Percentiles rank a stretch among this genome's conserved stretches.
Conservation (phyloP, 2,797 vertebrate genomes). For the Sebastes itinus region DNA sequence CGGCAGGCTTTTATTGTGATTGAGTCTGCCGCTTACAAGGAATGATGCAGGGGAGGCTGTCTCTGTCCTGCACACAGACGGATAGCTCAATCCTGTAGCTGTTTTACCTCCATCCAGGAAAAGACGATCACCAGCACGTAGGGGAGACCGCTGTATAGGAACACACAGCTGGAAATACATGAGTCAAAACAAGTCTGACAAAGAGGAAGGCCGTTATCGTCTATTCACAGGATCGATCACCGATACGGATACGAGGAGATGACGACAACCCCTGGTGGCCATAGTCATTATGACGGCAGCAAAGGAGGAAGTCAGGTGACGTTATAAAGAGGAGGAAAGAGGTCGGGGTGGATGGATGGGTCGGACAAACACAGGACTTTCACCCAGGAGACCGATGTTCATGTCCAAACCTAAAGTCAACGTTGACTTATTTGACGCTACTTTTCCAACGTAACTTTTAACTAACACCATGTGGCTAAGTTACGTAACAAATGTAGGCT, state of each 20-base stretch:
- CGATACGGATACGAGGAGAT: background rate
- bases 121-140: background rate
- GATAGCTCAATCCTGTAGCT: slow-evolving; percentile 63
- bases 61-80: slow-evolving; percentile 62
- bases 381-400: no score
- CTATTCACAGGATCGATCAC: background rate
- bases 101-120: slow-evolving; percentile 24
- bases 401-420: no score
- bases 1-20: slow-evolving; percentile 80
- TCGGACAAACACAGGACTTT: no score
- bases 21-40: slow-evolving; percentile 75
- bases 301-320: no score
- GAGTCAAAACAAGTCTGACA: background rate
- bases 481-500: no score
- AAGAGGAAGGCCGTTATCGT: background rate
- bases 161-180: background rate
- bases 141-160: background rate
- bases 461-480: no score
- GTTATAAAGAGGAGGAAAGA: no score
- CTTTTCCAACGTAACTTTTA: no score
- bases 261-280: no score
- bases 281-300: no score
- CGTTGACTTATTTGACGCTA: no score
- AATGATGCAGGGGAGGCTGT: slow-evolving; percentile 73
- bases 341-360: no score